These are phyloP conservation scores for Enteromius mattozi DNA, from an alignment of 2,797 vertebrate genomes.

Conservation along the genomic window DNA sequence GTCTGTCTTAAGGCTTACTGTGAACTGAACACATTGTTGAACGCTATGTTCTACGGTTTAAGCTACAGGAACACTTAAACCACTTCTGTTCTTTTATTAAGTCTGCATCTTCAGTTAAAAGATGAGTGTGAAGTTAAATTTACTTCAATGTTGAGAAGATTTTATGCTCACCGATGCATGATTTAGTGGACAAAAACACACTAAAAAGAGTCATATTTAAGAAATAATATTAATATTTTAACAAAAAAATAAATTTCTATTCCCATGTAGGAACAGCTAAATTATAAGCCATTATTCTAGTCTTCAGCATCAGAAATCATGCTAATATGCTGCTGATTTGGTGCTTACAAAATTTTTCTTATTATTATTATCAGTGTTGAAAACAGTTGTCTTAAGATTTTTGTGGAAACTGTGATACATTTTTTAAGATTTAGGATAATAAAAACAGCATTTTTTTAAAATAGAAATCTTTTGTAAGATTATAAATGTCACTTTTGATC, in stretches of 20 bases:
- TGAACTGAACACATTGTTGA: background rate
- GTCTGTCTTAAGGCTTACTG: background rate
- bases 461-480: background rate
- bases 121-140: background rate
- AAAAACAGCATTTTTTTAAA: background rate
- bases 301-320: background rate
- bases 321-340: background rate
- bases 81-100: background rate
- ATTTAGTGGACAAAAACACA: background rate
- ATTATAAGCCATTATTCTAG: background rate
- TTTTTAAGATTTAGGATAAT: no score
- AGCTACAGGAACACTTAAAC: constrained; percentile 2
- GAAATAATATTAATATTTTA: background rate
- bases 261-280: background rate
- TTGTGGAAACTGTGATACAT: no score
- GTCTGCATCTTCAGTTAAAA: background rate
- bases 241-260: background rate
- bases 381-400: background rate
- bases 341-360: background rate
- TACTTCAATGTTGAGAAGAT: background rate
- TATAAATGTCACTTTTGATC: background rate
- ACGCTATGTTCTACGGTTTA: background rate
- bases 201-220: no score
- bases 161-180: background rate
- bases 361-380: background rate